Evolutionary conservation across 2,888 invertebrate genomes (phyloP), one percentile per base, ranked within the genome.

Genomic region (Pinctada fucata): DNA sequence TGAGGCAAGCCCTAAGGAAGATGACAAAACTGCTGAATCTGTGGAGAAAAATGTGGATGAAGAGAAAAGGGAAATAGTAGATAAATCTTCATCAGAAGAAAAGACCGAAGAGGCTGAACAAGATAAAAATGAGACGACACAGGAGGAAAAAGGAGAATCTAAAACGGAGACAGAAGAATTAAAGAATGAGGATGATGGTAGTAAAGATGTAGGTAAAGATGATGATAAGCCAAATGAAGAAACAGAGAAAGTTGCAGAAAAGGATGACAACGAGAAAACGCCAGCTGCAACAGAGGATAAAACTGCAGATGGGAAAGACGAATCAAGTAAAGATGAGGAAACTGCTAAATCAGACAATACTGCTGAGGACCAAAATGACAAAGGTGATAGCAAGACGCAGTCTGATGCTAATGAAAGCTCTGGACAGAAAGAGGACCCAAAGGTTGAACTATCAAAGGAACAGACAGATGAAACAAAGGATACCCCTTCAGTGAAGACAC

Each of bases 181-280:
- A 45, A 16, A 16, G 3, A 52, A 65, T 48, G 71, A 65, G 31
- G 52, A 68, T 45, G 51, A 73, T 47, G 69, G 47, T 4, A 65
- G 48, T 4, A 75, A 79, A 67, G 66, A 75, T 67, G 31, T 45
- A 64, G 67, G n/a, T 52, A 58, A 10, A 8, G 31, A 13, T n/a
- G 16, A 71, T 31, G 74, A 10, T 45, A 64, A 65, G 50, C 58
- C 66, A 64, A 47, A 49, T 13, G 47, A 6, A 4, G 64, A 31
- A 2, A 49, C 45, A 5, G 16, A 72, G 2, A 68, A 51, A 48
- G 67, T 4, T 45, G 64, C 47, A 50, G 66, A 73, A 65, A 31
- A 48, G 31, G 13, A 10, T 3, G 67, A 49, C 5, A 31, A 31
- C 31, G 31, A 31, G 31, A 31, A 31, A 31, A 31, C 31, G 31